These are phyloP conservation scores for Hippopotamus amphibius DNA, from an alignment of 2,113 vertebrate species.

Conservation along the genomic window DNA sequence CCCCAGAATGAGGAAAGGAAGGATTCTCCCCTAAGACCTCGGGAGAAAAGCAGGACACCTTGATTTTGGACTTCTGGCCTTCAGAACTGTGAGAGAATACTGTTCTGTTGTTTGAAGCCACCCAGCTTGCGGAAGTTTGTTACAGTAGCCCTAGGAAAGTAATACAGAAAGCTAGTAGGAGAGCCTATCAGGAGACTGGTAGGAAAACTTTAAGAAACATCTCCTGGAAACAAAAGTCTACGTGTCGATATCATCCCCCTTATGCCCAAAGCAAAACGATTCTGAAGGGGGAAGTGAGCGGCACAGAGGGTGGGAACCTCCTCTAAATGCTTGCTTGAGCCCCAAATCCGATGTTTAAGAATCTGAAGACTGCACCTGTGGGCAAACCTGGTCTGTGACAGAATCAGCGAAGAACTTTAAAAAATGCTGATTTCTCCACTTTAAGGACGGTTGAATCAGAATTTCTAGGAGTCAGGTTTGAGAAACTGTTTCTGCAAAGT, in stretches of 20 bases:
- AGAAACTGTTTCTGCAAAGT: constrained; percentile 36
- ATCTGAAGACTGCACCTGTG: background rate
- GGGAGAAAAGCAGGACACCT: background rate
- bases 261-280: rapidly evolving
- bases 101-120: background rate
- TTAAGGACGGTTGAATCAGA: background rate
- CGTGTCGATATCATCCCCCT: background rate
- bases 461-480: background rate
- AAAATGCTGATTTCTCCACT: background rate
- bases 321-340: background rate
- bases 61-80: background rate
- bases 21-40: background rate
- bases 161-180: background rate
- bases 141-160: background rate
- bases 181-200: background rate
- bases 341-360: background rate
- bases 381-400: background rate
- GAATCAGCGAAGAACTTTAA: background rate
- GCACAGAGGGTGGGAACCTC: background rate
- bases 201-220: background rate
- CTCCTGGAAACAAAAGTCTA: background rate
- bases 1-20: background rate
- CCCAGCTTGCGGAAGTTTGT: background rate
- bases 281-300: background rate
- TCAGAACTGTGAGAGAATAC: background rate